Conservation (phyloP, 2,797 vertebrate genomes). For the Myoxocephalus aenaeus region DNA sequence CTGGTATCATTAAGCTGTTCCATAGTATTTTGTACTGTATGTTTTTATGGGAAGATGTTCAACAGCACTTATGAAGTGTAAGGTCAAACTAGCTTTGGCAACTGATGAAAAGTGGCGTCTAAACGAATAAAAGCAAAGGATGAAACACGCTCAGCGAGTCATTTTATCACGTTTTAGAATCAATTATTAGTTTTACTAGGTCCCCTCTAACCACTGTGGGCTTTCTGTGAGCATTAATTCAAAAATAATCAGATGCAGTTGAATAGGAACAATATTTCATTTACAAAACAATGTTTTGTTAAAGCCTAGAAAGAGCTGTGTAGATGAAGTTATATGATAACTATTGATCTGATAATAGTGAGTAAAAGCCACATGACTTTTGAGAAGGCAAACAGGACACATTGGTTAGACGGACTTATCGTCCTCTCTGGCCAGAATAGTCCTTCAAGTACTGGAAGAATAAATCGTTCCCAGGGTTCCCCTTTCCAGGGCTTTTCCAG, state of each 20-base stretch:
- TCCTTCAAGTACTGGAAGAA: conserved; percentile 38
- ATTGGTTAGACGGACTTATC: conserved; percentile 22
- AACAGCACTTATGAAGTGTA: conserved; percentile 1
- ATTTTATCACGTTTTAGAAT: conserved; percentile 42
- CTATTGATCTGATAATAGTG: conserved; percentile 48
- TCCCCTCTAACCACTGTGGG: conserved; percentile 34
- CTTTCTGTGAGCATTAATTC: conserved; percentile 47
- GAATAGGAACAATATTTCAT: conserved; percentile 56
- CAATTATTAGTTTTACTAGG: conserved; percentile 29
- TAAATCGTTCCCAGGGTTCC: conserved; percentile 27
- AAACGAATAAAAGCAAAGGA: conserved; percentile 10
- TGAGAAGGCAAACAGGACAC: conserved; percentile 46
- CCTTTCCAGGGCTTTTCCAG: neutral
- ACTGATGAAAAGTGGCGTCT: conserved; percentile 1
- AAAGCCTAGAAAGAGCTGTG: conserved; percentile 33
- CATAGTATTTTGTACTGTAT: neutral
- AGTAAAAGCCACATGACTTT: conserved; percentile 45
- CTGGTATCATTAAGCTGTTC: neutral
- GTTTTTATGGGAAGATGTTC: neutral
- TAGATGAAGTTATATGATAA: conserved; percentile 57
- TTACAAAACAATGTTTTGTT: conserved; percentile 60
- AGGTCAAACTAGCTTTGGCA: conserved; percentile 8
- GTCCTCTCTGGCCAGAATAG: conserved; percentile 29
- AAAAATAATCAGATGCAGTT: conserved; percentile 58
- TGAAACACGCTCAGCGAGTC: conserved; percentile 45